Evolutionary conservation across 2,888 invertebrate species (phyloP).

Genomic region (Agrotis segetum): DNA sequence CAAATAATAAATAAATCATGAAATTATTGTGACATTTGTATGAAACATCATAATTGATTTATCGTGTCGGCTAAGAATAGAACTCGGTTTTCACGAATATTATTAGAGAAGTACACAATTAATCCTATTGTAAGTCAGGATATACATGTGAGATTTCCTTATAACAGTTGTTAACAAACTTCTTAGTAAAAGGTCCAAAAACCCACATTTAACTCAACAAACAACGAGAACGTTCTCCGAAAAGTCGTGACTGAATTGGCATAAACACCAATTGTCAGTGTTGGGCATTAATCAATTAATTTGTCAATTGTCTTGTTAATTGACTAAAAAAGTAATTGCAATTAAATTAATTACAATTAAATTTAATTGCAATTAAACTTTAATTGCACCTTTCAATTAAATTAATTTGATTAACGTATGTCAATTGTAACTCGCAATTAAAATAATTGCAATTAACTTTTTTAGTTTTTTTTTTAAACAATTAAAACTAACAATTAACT

Average conservation of each 20-base stretch:
- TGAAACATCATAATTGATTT: constrained; percentile 12
- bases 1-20: constrained; percentile 2
- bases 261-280: constrained; percentile 41
- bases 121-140: not conserved
- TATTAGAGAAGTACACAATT: not conserved
- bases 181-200: not conserved
- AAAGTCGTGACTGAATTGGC: constrained; percentile 22
- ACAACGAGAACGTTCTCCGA: not conserved
- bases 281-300: too few relatives aligned
- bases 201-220: not conserved
- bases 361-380: too few relatives aligned
- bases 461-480: too few relatives aligned
- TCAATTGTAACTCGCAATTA: too few relatives aligned
- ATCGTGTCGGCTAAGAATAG: constrained; percentile 1
- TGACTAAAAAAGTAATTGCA: too few relatives aligned
- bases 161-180: constrained; percentile 5
- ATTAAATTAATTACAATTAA: too few relatives aligned
- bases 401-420: too few relatives aligned
- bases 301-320: too few relatives aligned
- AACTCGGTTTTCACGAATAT: not conserved
- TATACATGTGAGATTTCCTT: constrained; percentile 9
- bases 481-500: too few relatives aligned
- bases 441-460: too few relatives aligned
- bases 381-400: too few relatives aligned
- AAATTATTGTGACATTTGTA: constrained; percentile 2